A percentile compares a stretch with the other conserved stretches of the same genome.
Evolutionary conservation across 1,140 invertebrate species (phyloP).

Genomic region (Macrocentrus cingulum): DNA sequence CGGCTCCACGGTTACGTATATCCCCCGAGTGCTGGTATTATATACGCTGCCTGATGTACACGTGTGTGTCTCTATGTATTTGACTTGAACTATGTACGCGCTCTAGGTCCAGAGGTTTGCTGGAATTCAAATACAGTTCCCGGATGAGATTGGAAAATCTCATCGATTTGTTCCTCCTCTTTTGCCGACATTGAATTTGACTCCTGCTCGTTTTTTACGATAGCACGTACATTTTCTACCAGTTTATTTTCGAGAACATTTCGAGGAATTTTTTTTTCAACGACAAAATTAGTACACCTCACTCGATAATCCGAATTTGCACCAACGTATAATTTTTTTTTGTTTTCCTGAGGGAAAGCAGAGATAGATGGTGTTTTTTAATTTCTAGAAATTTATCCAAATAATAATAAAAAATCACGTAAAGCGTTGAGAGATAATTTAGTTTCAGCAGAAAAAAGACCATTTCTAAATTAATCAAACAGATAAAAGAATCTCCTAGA

Average conservation of each 20-base stretch:
- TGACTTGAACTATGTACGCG: not conserved
- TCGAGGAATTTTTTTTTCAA: too few relatives aligned
- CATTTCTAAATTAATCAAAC: too few relatives aligned
- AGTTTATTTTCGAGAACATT: slow-evolving; percentile 11
- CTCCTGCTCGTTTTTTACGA: slow-evolving; percentile 7
- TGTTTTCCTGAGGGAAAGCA: too few relatives aligned
- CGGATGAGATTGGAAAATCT: slow-evolving; percentile 50
- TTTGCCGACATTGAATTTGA: slow-evolving; percentile 5
- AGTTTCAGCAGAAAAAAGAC: too few relatives aligned
- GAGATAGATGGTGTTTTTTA: too few relatives aligned
- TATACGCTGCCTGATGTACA: not conserved
- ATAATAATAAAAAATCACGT: too few relatives aligned
- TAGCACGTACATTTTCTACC: not conserved
- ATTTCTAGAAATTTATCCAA: too few relatives aligned
- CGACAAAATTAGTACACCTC: too few relatives aligned
- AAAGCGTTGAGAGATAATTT: too few relatives aligned
- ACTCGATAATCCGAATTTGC: too few relatives aligned
- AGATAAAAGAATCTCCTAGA: not conserved
- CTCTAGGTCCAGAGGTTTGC: slow-evolving; percentile 10
- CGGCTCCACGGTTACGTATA: slow-evolving; percentile 9
- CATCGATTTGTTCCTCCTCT: slow-evolving; percentile 39
- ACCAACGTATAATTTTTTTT: too few relatives aligned
- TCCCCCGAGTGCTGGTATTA: slow-evolving; percentile 8
- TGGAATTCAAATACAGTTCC: slow-evolving; percentile 48
- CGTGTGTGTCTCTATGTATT: not conserved